Percentiles rank a stretch among this genome's conserved stretches.
phyloP scores from a whole-genome alignment of 2,888 invertebrate species.

The Lasioglossum malachurum region DNA sequence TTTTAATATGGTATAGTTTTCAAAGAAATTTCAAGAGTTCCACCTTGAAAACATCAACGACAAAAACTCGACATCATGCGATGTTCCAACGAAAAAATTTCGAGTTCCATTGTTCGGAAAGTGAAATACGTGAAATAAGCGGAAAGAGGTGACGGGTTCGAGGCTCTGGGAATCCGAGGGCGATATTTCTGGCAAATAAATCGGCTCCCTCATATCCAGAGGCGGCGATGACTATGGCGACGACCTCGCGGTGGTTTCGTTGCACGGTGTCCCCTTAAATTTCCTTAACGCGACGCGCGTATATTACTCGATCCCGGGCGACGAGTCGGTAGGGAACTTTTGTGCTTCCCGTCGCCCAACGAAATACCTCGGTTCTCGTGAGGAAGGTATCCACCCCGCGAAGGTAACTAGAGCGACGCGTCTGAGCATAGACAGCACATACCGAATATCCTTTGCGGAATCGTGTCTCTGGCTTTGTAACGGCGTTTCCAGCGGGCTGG shows the following conservation, averaged over 20 bases:
- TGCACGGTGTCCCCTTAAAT: constrained; percentile 76
- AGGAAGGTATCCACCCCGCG: constrained; percentile 5
- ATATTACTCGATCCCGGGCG: constrained; percentile 72
- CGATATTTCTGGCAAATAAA: constrained; percentile 78
- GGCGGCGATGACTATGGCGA: constrained; percentile 45
- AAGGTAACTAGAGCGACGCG: constrained; percentile 11
- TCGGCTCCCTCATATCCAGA: constrained; percentile 80
- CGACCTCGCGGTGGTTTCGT: constrained; percentile 32
- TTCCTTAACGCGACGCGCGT: constrained; percentile 79
- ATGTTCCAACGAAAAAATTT: not conserved
- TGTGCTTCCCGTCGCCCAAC: constrained; percentile 29
- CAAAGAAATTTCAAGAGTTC: no score
- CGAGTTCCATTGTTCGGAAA: not conserved
- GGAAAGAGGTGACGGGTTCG: not conserved
- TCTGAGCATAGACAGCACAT: constrained; percentile 55
- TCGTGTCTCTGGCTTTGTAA: constrained; percentile 63
- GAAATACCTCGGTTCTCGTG: constrained; percentile 21
- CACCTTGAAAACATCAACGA: no score
- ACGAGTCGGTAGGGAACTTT: constrained; percentile 49
- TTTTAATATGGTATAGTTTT: no score
- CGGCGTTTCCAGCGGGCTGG: constrained; percentile 57
- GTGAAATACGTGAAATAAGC: no score
- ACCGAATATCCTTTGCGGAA: constrained; percentile 62
- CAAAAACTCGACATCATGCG: no score
- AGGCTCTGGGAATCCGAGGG: constrained; percentile 7